Evolutionary conservation across 2,797 vertebrate genomes (phyloP), one percentile per base, ranked within the genome.

Genomic region (Peromyscus aztecus): DNA sequence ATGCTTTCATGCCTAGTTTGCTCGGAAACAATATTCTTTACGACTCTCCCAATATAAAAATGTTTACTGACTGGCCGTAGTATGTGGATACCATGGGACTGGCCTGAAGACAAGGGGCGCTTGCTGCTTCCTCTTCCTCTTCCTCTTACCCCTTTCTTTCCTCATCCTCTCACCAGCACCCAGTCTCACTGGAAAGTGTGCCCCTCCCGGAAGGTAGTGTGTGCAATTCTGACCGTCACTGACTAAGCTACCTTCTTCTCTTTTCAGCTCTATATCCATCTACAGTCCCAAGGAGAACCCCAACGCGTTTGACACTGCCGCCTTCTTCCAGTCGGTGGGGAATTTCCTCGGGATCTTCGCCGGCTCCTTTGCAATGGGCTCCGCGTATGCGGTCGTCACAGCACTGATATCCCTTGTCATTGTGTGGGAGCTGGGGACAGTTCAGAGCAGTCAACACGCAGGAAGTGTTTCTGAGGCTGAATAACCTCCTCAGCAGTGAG

Each of bases 371-470:
- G 98, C 99, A 67, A 98, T 99, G 98, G 99, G 99, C 93, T 99
- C 99, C 21, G 98, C 98, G 0, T 99, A 99, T 71, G 99, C 99
- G 67, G 97, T 99, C 92, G 98, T 99, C 98, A 99, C 99, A 52
- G 99, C 99, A 90, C 98, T 99, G 97, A 99, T 99, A 99, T 99
- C 99, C 99, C 99, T 99, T 98, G 80, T 40, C 6, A 21, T 7
- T 21, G 0, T 21, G 21, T 34, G 37, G 43, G 46, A 86, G 9
- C 71, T n/a, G 40, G 63, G 52, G n/a, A n/a, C 63, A 13, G 4
- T 43, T 9, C 24, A 63, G 85, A 91, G 21, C n/a, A 40, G 57
- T 6, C 31, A 31, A 0, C 29, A 5, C 31, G 27, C 19, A 5
- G 21, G 40, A 13, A 40, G 31, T 59, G 52, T 27, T 78, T 87